Percentiles rank a stretch among this genome's conserved stretches.
Evolutionary conservation across 2,113 vertebrate genomes (phyloP).

Genomic region (Antechinus flavipes): DNA sequence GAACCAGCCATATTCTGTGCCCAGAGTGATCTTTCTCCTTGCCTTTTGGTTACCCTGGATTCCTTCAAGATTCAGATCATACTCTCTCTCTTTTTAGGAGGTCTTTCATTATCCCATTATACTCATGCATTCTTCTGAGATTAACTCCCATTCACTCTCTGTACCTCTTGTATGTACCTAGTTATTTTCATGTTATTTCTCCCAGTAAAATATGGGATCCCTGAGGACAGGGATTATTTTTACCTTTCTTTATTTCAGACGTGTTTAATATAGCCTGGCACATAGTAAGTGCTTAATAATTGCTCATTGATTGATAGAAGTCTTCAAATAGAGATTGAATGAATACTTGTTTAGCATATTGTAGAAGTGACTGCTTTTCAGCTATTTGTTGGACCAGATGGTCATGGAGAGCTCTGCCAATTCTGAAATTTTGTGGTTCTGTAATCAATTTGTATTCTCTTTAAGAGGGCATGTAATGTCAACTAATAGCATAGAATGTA

Average conservation of each 20-base stretch:
- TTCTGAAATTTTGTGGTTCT: neutral
- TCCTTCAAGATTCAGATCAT: neutral
- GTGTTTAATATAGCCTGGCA: neutral
- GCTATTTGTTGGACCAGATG: neutral
- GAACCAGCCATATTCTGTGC: neutral
- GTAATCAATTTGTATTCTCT: neutral
- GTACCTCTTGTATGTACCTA: neutral
- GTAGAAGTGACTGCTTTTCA: neutral
- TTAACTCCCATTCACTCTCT: neutral
- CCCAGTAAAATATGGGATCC: neutral
- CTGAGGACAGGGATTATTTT: neutral
- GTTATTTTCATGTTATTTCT: neutral
- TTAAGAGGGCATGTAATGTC: neutral
- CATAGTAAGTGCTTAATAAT: neutral
- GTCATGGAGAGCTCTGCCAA: neutral
- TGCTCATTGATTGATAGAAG: neutral
- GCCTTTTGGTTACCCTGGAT: neutral
- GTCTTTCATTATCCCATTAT: neutral
- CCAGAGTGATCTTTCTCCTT: neutral
- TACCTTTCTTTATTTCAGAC: neutral
- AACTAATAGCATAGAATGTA: neutral
- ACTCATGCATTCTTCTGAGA: neutral
- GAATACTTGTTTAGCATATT: neutral
- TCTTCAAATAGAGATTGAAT: neutral
- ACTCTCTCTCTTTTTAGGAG: neutral